Evolutionary conservation across 2,113 vertebrate genomes (phyloP).

Genomic region (Cepphus grylle): DNA sequence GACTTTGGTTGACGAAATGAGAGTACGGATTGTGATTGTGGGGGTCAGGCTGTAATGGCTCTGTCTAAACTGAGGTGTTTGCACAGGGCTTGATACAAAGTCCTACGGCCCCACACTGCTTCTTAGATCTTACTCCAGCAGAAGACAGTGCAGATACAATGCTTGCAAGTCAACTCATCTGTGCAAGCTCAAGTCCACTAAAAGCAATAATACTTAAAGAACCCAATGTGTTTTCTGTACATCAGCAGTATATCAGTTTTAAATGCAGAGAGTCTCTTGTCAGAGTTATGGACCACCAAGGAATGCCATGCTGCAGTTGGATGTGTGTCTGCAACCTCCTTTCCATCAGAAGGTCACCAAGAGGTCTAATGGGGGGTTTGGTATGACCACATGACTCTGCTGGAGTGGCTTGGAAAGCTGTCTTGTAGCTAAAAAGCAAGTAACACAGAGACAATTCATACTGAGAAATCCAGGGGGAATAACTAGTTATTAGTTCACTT

Average conservation of each 20-base stretch:
- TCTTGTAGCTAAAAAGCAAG: slow-evolving; percentile 18
- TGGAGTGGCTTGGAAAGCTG: background rate
- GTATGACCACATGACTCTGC: background rate
- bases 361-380: background rate
- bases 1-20: background rate
- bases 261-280: background rate
- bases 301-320: background rate
- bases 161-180: background rate
- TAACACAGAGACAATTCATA: slow-evolving; percentile 59
- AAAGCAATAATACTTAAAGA: background rate
- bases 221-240: fast-evolving
- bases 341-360: slow-evolving; percentile 1
- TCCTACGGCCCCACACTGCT: background rate
- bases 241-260: background rate
- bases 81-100: background rate
- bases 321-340: background rate
- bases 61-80: background rate
- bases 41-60: background rate
- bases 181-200: background rate
- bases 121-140: background rate
- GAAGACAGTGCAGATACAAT: background rate
- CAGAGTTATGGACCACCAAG: background rate
- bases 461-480: slow-evolving; percentile 60
- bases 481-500: slow-evolving; percentile 51
- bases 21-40: fast-evolving